Conservation (phyloP, 2,888 invertebrate genomes). For the Thymelicus acteon region DNA sequence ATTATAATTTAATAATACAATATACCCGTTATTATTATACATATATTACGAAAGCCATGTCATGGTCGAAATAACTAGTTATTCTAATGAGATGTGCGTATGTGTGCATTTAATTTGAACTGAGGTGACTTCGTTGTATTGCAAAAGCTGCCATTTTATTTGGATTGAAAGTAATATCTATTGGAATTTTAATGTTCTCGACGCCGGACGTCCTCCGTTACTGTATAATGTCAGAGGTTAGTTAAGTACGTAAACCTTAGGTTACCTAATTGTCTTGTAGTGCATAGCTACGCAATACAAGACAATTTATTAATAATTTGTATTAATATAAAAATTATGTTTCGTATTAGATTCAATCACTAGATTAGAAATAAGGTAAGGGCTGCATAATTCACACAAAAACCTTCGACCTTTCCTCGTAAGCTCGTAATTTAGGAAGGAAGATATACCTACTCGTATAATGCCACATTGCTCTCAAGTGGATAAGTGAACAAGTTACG, state of each 20-base stretch:
- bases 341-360: too few species aligned
- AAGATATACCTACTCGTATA: too few species aligned
- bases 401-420: too few species aligned
- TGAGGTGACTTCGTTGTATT: not conserved
- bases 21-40: not conserved
- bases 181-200: constrained; percentile 17
- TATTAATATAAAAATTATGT: too few species aligned
- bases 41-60: constrained; percentile 14
- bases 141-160: constrained; percentile 8
- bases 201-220: constrained; percentile 3
- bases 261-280: not conserved
- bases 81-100: constrained; percentile 21
- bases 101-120: constrained; percentile 14
- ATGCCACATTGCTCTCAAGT: too few species aligned
- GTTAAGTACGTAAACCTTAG: not conserved
- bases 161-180: constrained; percentile 10
- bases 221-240: constrained; percentile 2
- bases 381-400: too few species aligned
- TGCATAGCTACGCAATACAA: not conserved
- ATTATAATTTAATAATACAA: not conserved
- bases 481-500: too few species aligned
- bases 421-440: too few species aligned
- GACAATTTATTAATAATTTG: too few species aligned
- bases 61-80: constrained; percentile 10
- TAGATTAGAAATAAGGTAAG: too few species aligned